Evolutionary conservation across 2,797 vertebrate species (phyloP).

Genomic region (Lacerta agilis): DNA sequence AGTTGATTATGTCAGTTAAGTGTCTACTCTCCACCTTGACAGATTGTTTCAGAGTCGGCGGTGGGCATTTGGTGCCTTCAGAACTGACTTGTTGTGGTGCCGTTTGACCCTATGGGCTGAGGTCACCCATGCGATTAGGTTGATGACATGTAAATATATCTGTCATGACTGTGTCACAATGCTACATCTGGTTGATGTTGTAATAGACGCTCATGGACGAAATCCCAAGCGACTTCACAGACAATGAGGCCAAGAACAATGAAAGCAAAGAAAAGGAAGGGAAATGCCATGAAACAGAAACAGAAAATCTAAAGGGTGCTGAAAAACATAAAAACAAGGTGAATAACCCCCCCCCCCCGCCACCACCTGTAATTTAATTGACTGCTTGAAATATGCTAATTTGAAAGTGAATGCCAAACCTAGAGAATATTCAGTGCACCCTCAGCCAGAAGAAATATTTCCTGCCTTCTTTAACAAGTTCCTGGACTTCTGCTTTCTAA

Average conservation of each 20-base stretch:
- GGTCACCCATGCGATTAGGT: not conserved
- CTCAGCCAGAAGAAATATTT: constrained; percentile 55
- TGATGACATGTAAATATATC: not conserved
- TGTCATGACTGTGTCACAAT: not conserved
- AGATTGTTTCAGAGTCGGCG: too few relatives aligned
- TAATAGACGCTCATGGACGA: not conserved
- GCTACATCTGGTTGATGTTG: not conserved
- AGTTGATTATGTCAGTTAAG: too few relatives aligned
- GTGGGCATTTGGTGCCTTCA: not conserved
- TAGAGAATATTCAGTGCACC: not conserved
- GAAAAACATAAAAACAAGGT: not conserved
- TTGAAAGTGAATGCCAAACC: not conserved
- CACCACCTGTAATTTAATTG: not conserved
- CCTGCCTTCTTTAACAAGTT: constrained; percentile 58
- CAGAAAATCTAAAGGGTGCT: not conserved
- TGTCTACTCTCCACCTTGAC: too few relatives aligned
- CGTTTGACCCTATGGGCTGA: not conserved
- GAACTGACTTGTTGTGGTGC: not conserved
- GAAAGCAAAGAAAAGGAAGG: not conserved
- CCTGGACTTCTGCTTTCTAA: constrained; percentile 71
- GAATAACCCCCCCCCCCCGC: not conserved
- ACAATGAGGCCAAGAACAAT: not conserved
- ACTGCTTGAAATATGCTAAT: not conserved
- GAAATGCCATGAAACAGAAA: too few relatives aligned
- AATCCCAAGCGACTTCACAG: not conserved